Conservation (phyloP, 2,888 invertebrate genomes). For the Lucinisca nassula region DNA sequence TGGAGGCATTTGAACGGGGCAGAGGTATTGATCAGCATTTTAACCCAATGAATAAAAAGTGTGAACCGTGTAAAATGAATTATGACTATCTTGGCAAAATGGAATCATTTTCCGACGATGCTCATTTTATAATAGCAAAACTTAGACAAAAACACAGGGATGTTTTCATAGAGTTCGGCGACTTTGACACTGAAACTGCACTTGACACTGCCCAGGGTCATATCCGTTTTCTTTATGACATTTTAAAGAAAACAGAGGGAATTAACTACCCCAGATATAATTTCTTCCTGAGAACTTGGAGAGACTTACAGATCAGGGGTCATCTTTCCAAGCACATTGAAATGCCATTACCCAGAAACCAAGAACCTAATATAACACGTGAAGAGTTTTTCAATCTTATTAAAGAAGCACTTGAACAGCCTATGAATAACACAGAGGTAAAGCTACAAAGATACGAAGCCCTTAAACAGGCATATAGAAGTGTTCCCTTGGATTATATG, state of each 20-base stretch:
- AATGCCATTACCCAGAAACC: constrained; percentile 62
- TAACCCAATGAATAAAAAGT: constrained; percentile 71
- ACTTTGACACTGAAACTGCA: constrained; percentile 74
- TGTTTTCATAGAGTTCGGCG: constrained; percentile 65
- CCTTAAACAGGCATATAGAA: constrained; percentile 71
- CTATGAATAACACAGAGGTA: constrained; percentile 16
- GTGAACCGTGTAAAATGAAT: constrained; percentile 72
- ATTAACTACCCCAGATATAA: constrained; percentile 72
- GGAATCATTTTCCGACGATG: constrained; percentile 73
- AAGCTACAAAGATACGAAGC: constrained; percentile 73
- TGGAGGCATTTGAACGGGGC: constrained; percentile 37
- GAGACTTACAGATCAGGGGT: constrained; percentile 77
- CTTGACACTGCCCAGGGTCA: constrained; percentile 49
- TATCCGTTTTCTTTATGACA: constrained; percentile 46
- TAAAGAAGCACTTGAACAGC: constrained; percentile 37
- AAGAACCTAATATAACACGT: constrained; percentile 37
- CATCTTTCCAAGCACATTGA: constrained; percentile 66
- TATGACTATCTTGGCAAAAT: constrained; percentile 75
- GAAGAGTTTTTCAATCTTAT: constrained; percentile 50
- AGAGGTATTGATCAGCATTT: constrained; percentile 70
- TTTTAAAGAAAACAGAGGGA: constrained; percentile 41
- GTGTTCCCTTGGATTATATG: constrained; percentile 63
- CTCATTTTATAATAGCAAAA: constrained; percentile 58
- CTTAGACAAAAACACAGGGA: constrained; percentile 55
- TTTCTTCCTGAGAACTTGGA: constrained; percentile 71